phyloP scores from a whole-genome alignment of 2,113 vertebrate genomes.

The Brienomyrus longianalis region DNA sequence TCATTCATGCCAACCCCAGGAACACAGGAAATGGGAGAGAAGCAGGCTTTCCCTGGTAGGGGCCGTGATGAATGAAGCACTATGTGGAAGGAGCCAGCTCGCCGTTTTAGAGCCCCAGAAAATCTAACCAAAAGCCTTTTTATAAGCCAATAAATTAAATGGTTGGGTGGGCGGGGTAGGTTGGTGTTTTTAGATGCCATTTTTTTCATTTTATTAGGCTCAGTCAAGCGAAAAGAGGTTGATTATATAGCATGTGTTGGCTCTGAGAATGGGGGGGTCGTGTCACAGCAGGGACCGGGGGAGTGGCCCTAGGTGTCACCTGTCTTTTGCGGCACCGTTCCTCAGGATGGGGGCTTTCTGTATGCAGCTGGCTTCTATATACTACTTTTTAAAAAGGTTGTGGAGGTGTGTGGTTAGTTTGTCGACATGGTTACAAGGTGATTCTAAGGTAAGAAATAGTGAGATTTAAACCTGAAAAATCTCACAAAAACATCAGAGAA shows the following conservation, averaged over 20 bases:
- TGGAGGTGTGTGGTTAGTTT: not conserved
- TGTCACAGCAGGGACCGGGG: constrained; percentile 38
- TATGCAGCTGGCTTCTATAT: not conserved
- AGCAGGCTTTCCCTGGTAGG: constrained; percentile 78
- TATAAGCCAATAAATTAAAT: constrained; percentile 60
- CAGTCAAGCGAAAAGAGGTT: constrained; percentile 44
- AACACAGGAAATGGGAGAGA: constrained; percentile 76
- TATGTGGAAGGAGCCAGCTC: constrained; percentile 77
- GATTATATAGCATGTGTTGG: constrained; percentile 49
- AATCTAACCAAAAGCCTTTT: constrained; percentile 56
- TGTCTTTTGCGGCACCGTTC: constrained; percentile 46
- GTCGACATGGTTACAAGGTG: not conserved
- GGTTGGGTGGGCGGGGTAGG: constrained; percentile 31
- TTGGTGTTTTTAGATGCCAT: constrained; percentile 16
- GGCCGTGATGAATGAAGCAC: constrained; percentile 89
- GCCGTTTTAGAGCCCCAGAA: constrained; percentile 76
- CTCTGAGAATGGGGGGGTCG: constrained; percentile 34
- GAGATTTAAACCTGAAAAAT: not conserved
- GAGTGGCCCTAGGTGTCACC: constrained; percentile 45
- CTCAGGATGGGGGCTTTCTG: constrained; percentile 40
- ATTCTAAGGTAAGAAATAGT: not conserved
- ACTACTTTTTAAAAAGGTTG: constrained; percentile 1
- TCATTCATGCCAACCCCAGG: constrained; percentile 78
- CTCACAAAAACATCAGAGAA: not conserved
- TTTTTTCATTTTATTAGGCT: constrained; percentile 43